Percentiles rank a stretch among this genome's conserved stretches.
phyloP scores from a whole-genome alignment of 2,797 vertebrate species.

The Salarias fasciatus region DNA sequence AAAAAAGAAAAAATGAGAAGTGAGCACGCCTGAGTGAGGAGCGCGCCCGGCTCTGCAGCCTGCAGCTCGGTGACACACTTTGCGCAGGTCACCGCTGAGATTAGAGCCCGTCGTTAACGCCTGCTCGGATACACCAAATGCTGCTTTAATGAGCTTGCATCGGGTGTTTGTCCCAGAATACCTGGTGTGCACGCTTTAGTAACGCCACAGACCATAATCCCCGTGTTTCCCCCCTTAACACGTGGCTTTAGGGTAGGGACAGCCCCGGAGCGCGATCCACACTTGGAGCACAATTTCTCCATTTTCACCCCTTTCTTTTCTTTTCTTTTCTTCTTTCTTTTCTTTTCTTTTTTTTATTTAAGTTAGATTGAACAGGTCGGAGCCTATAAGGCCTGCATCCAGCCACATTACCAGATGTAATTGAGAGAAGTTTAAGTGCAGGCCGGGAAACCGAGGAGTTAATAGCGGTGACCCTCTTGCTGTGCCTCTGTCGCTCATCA shows the following conservation, averaged over 20 bases:
- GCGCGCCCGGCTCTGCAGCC: slow-evolving; percentile 26
- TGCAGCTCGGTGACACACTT: slow-evolving; percentile 51
- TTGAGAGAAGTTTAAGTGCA: slow-evolving; percentile 84
- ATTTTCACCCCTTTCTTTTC: slow-evolving; percentile 25
- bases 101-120: slow-evolving; percentile 76
- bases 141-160: slow-evolving; percentile 78
- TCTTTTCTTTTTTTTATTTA: slow-evolving; percentile 15
- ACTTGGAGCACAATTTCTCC: too few relatives aligned
- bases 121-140: slow-evolving; percentile 73
- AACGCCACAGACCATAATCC: slow-evolving; percentile 64
- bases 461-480: slow-evolving; percentile 85
- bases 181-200: slow-evolving; percentile 68
- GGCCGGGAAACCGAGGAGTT: slow-evolving; percentile 81
- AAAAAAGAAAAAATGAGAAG: too few relatives aligned
- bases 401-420: slow-evolving; percentile 79
- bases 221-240: slow-evolving; percentile 27
- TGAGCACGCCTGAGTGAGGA: too few relatives aligned
- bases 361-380: slow-evolving; percentile 49
- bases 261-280: too few relatives aligned
- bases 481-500: slow-evolving; percentile 85
- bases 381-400: slow-evolving; percentile 67
- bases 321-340: slow-evolving; percentile 5
- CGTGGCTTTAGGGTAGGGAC: too few relatives aligned
- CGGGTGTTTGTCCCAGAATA: slow-evolving; percentile 77
- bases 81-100: slow-evolving; percentile 69